These are phyloP conservation scores for Harpagifer antarcticus DNA, from an alignment of 2,797 vertebrate species.

Conservation along the genomic window DNA sequence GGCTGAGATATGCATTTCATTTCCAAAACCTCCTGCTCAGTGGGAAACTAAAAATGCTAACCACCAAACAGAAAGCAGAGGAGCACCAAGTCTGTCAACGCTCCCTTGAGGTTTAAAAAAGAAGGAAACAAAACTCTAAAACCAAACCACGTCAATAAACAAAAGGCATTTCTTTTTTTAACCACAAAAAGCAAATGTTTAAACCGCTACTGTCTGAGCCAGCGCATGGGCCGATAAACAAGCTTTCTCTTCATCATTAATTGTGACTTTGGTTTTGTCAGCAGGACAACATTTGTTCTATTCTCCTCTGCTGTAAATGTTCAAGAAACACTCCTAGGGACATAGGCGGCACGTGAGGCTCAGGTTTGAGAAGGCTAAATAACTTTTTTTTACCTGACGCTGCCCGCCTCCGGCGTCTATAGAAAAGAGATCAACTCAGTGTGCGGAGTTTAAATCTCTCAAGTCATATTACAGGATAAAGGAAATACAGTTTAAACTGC, in stretches of 20 bases:
- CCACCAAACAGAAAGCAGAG: constrained; percentile 6
- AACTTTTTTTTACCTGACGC: too few species aligned
- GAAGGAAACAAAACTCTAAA: constrained; percentile 24
- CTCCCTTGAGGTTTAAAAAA: constrained; percentile 8
- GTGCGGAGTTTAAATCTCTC: too few species aligned
- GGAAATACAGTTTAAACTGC: too few species aligned
- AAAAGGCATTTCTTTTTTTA: constrained; percentile 12
- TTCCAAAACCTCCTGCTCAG: constrained; percentile 13
- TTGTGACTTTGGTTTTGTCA: constrained; percentile 67
- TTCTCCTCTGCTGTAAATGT: constrained; percentile 78
- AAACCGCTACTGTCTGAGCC: constrained; percentile 20
- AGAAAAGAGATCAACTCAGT: too few species aligned
- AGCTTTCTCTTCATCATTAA: constrained; percentile 54
- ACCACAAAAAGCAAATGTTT: constrained; percentile 14
- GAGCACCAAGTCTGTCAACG: constrained; percentile 8
- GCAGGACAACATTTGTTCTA: constrained; percentile 61
- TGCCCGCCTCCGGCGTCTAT: too few species aligned
- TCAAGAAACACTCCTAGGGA: constrained; percentile 67
- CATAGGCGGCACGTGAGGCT: too few species aligned
- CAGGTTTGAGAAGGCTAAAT: too few species aligned
- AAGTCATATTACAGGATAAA: too few species aligned
- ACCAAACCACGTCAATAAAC: constrained; percentile 33
- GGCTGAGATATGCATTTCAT: constrained; percentile 22
- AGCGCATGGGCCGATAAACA: constrained; percentile 33
- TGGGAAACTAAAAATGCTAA: constrained; percentile 25